phyloP scores from a whole-genome alignment of 1,140 invertebrate genomes.

The Mactra quadrangularis region DNA sequence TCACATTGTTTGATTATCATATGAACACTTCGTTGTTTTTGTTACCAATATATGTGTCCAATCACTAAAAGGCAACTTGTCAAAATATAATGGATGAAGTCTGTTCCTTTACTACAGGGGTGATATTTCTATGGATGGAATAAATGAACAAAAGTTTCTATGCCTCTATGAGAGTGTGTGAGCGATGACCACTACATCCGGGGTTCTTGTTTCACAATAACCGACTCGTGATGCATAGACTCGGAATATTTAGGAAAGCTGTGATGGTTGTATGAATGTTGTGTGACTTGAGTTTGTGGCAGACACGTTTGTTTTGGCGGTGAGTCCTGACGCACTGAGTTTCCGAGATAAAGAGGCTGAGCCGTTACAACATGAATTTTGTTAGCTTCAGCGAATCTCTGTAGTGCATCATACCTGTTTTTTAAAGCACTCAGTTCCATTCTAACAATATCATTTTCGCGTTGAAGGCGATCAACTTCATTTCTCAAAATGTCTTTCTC shows the following conservation, averaged over 20 bases:
- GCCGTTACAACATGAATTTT: slow-evolving; percentile 76
- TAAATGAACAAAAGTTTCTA: no score
- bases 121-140: slow-evolving; percentile 57
- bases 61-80: slow-evolving; percentile 37
- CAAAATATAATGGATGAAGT: slow-evolving; percentile 11
- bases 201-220: slow-evolving; percentile 75
- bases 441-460: slow-evolving; percentile 81
- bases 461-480: slow-evolving; percentile 79
- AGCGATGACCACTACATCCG: slow-evolving; percentile 50
- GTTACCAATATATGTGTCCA: neutral
- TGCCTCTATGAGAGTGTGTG: neutral
- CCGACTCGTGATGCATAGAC: slow-evolving; percentile 67
- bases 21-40: slow-evolving; percentile 57
- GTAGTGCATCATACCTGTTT: slow-evolving; percentile 80
- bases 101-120: neutral
- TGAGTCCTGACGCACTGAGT: slow-evolving; percentile 50
- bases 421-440: slow-evolving; percentile 79
- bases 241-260: slow-evolving; percentile 55
- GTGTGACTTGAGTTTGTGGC: slow-evolving; percentile 45
- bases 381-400: slow-evolving; percentile 78
- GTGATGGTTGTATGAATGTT: slow-evolving; percentile 33
- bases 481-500: slow-evolving; percentile 85
- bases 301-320: slow-evolving; percentile 62
- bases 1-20: slow-evolving; percentile 59
- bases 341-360: slow-evolving; percentile 60